phyloP scores from a whole-genome alignment of 1,140 invertebrate species.

The Philotrypesis tridentata region DNA sequence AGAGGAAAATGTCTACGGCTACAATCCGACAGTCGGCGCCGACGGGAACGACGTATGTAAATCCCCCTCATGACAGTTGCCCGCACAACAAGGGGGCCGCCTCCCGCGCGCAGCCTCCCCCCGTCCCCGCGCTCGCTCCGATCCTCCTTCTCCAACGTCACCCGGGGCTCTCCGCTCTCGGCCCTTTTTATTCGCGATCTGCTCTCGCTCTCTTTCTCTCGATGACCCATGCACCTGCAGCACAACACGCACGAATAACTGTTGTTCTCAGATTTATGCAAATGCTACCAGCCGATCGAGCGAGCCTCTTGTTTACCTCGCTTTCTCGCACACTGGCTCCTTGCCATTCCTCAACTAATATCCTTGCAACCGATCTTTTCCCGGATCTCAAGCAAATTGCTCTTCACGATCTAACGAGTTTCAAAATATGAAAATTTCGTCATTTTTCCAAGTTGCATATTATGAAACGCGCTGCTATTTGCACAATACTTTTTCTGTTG shows the following conservation, averaged over 20 bases:
- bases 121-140: not conserved
- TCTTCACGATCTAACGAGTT: no score
- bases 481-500: no score
- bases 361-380: no score
- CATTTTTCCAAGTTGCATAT: no score
- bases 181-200: not conserved
- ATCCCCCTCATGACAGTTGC: slow-evolving; percentile 63
- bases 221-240: not conserved
- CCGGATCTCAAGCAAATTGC: no score
- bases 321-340: not conserved
- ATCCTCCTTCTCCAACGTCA: no score
- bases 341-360: not conserved
- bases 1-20: slow-evolving; percentile 73
- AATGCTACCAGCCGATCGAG: not conserved
- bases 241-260: not conserved
- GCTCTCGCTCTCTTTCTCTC: not conserved
- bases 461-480: no score
- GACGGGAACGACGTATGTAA: slow-evolving; percentile 70
- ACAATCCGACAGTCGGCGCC: slow-evolving; percentile 69
- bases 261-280: not conserved
- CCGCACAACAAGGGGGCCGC: slow-evolving; percentile 40
- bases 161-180: no score
- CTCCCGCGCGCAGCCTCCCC: not conserved
- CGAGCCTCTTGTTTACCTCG: not conserved
- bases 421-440: no score